Base-by-base conservation (phyloP, 2,888 invertebrate genomes). In the Lydus trimaculatus region DNA sequence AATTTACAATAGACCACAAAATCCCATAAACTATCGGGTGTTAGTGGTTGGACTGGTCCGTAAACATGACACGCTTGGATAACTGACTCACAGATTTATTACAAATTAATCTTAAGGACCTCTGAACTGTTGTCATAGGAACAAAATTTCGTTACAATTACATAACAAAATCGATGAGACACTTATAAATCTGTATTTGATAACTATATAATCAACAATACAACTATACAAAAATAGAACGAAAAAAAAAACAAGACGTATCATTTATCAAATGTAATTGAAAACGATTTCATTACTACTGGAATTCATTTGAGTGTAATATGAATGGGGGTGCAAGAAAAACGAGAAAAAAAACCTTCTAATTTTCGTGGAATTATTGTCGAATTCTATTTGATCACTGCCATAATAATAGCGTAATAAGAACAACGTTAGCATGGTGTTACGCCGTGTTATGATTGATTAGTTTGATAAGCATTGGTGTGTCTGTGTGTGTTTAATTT, bases 61-160 rank as follows among this genome's bases (percentile, higher is more conserved):
- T 56, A 56, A 25, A 56, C 56, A 8, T 15, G 56, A 56, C 25
- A 11, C 56, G 56, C 56, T 56, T 56, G 56, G 25, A 15, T 56
- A 56, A 56, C 52, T 25, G 56, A 56, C 56, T 25, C 25, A n/a
- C n/a, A 56, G 56, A 56, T 56, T 56, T 25, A 56, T 56, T 56
- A 25, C 13, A 25, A 13, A 25, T 56, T 25, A 11, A 11, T 56
- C 25, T 56, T 25, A 56, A 56, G 56, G 20, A 48, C 48, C 20
- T 11, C 1, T 1, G 25, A 13, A 1, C n/a, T 15, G 56, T 56
- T 56, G 48, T 48, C 9, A 56, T 25, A 25, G 25, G 25, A 25
- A 56, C 56, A 13, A 20, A 8, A 48, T 8, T 48, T 20, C 56
- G 56, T 25, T 56, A 56, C 25, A 56, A 56, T 11, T 17, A 17